Percentiles rank a stretch among this genome's conserved stretches.
phyloP scores from a whole-genome alignment of 2,113 vertebrate species.

The Eira barbara region DNA sequence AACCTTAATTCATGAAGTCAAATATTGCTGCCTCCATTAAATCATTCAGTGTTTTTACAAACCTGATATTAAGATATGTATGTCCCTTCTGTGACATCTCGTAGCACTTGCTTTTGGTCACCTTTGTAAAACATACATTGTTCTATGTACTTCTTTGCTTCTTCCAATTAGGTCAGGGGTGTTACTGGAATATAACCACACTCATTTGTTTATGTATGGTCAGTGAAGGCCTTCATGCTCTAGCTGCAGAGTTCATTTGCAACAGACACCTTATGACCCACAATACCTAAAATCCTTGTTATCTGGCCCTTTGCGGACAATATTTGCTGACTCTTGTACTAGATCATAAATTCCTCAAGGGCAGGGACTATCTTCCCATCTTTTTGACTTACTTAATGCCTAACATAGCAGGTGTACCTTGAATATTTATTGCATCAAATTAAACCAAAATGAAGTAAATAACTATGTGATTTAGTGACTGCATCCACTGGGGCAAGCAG shows the following conservation, averaged over 20 bases:
- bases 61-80: background rate
- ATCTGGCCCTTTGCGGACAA: background rate
- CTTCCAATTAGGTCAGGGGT: background rate
- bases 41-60: conserved; percentile 19
- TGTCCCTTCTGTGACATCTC: background rate
- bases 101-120: background rate
- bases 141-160: background rate
- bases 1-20: background rate
- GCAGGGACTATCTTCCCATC: background rate
- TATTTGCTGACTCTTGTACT: background rate
- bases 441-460: background rate
- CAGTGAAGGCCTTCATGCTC: background rate
- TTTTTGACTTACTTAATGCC: background rate
- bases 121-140: background rate
- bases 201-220: background rate
- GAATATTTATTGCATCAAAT: background rate
- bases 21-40: background rate
- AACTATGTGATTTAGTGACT: background rate
- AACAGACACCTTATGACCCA: background rate
- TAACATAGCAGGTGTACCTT: background rate
- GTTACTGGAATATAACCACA: background rate
- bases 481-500: background rate
- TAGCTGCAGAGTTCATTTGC: background rate
- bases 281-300: conserved; percentile 31
- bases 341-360: background rate